These are phyloP conservation scores for Drosophila ochracea DNA, from an alignment of 2,888 invertebrate genomes.

Conservation along the genomic window DNA sequence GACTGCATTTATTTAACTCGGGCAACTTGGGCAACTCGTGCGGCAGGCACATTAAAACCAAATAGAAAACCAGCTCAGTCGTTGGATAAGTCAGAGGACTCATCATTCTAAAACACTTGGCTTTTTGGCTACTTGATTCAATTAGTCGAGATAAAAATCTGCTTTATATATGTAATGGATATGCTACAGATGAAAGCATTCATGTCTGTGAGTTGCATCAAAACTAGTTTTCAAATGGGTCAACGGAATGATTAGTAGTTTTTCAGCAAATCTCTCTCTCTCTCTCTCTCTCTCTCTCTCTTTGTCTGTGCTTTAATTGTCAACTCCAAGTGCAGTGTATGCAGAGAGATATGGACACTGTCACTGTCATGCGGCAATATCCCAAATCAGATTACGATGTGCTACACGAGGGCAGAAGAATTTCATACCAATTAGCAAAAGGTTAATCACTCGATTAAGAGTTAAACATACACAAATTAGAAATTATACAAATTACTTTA, in stretches of 20 bases:
- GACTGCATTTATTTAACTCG: slow-evolving; percentile 11
- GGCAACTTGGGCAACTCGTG: slow-evolving; percentile 29
- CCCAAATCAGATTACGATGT: slow-evolving; percentile 64
- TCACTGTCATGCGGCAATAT: slow-evolving; percentile 47
- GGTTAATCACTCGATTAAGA: not conserved
- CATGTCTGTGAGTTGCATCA: not conserved
- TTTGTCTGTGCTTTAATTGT: slow-evolving; percentile 20
- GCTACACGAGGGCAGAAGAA: slow-evolving; percentile 22
- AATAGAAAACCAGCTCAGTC: slow-evolving; percentile 34
- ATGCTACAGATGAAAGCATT: not conserved
- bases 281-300: not conserved
- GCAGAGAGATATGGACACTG: slow-evolving; percentile 29
- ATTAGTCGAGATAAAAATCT: slow-evolving; percentile 1
- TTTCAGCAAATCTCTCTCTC: slow-evolving; percentile 14
- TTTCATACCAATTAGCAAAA: not conserved
- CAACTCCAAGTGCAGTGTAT: slow-evolving; percentile 19
- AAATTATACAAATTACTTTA: not conserved
- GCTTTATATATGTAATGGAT: slow-evolving; percentile 1
- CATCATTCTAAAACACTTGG: not conserved
- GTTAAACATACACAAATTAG: not conserved
- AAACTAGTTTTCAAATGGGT: slow-evolving; percentile 29
- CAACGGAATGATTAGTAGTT: slow-evolving; percentile 2
- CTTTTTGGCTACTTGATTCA: slow-evolving; percentile 5
- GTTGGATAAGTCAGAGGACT: slow-evolving; percentile 6
- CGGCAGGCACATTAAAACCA: slow-evolving; percentile 45